Conservation (phyloP, 2,113 vertebrate genomes). For the Zosterops japonicus region DNA sequence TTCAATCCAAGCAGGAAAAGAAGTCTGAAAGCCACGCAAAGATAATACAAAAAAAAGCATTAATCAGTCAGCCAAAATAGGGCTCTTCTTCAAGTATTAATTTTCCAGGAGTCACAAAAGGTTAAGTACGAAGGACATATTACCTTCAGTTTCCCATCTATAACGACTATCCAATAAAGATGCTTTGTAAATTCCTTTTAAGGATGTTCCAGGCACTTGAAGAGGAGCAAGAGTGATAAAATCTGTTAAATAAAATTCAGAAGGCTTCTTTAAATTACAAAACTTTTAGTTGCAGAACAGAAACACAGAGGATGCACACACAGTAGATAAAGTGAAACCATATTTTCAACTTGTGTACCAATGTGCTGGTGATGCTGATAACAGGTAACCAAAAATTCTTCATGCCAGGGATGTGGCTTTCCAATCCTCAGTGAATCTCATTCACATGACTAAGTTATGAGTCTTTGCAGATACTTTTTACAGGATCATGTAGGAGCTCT, state of each 20-base stretch:
- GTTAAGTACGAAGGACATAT: neutral
- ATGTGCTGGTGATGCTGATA: neutral
- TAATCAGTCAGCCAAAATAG: neutral
- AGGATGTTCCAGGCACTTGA: neutral
- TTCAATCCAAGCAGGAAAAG: neutral
- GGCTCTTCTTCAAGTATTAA: neutral
- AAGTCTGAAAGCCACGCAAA: neutral
- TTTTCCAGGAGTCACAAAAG: neutral
- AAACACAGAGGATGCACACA: neutral
- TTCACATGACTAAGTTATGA: neutral
- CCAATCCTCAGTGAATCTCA: neutral
- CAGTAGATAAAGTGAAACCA: neutral
- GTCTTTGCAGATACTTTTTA: neutral
- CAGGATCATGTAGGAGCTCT: neutral
- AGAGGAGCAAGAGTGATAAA: neutral
- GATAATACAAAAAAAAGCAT: neutral
- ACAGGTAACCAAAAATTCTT: neutral
- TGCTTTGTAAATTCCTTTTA: neutral
- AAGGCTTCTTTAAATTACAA: neutral
- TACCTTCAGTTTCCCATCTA: neutral
- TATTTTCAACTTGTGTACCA: neutral
- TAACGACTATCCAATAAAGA: neutral
- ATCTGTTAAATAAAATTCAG: neutral
- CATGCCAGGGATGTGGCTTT: rapidly evolving
- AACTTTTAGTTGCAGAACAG: neutral